Conservation (phyloP, 1,140 invertebrate species). For the Euglossa dilemma region DNA sequence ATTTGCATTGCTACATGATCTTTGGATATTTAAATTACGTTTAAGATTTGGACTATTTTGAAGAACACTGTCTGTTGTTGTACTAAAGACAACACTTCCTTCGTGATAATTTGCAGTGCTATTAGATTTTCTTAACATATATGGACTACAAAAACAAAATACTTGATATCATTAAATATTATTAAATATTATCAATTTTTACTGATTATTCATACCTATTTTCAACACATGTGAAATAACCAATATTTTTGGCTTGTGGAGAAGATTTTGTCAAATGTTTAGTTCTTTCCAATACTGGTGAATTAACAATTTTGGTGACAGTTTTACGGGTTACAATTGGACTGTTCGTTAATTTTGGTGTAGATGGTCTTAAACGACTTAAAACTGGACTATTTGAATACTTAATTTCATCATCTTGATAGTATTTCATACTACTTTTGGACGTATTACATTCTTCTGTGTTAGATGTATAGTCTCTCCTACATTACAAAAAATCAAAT, state of each 20-base stretch:
- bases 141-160: constrained; percentile 61
- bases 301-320: constrained; percentile 63
- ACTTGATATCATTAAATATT: background rate
- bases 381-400: constrained; percentile 72
- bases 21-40: constrained; percentile 68
- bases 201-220: constrained; percentile 61
- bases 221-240: constrained; percentile 73
- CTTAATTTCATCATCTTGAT: constrained; percentile 63
- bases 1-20: constrained; percentile 72
- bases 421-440: constrained; percentile 67
- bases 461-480: constrained; percentile 70
- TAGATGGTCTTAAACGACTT: constrained; percentile 70
- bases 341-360: constrained; percentile 73
- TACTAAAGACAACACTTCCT: constrained; percentile 50
- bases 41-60: constrained; percentile 67
- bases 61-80: constrained; percentile 49
- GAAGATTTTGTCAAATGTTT: constrained; percentile 67
- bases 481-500: constrained; percentile 18
- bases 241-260: constrained; percentile 70
- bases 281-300: constrained; percentile 67
- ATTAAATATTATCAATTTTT: background rate
- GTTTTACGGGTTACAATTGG: constrained; percentile 72
- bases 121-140: constrained; percentile 74
- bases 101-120: constrained; percentile 74
- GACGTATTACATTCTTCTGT: constrained; percentile 74